Evolutionary conservation across 1,140 invertebrate species (phyloP).

Genomic region (Protaetia brevitarsis): DNA sequence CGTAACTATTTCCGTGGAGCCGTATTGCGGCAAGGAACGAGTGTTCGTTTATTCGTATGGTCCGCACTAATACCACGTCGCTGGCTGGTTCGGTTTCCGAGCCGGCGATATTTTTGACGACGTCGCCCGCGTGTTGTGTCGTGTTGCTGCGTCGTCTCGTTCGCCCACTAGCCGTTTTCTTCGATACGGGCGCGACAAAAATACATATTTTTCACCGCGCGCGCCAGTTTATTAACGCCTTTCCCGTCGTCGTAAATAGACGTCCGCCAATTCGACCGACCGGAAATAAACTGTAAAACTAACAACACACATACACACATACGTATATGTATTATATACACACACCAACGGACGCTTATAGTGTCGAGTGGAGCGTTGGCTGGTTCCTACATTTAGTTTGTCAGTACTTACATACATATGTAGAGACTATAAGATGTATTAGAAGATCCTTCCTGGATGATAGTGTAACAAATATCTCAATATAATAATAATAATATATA

Average conservation of each 20-base stretch:
- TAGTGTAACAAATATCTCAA: too few species aligned
- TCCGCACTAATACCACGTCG: too few species aligned
- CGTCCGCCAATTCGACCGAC: constrained; percentile 2
- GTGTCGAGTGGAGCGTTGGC: background rate
- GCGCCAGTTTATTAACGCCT: background rate
- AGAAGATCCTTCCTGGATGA: too few species aligned
- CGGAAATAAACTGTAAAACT: constrained; percentile 15
- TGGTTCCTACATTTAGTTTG: too few species aligned
- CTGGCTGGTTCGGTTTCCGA: background rate
- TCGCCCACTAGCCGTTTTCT: background rate
- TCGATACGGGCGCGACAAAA: background rate
- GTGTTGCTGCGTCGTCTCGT: background rate
- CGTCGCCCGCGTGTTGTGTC: background rate
- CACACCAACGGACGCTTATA: background rate
- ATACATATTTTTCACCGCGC: background rate
- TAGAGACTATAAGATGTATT: too few species aligned
- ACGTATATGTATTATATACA: background rate
- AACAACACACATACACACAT: background rate
- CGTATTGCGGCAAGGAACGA: too few species aligned
- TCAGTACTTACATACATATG: too few species aligned
- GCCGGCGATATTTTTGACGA: background rate
- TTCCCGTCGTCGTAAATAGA: background rate
- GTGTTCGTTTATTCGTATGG: too few species aligned
- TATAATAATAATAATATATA: too few species aligned
- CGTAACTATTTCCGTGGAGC: background rate